Conservation (phyloP, 2,888 invertebrate genomes). For the Drosophila mulleri region DNA sequence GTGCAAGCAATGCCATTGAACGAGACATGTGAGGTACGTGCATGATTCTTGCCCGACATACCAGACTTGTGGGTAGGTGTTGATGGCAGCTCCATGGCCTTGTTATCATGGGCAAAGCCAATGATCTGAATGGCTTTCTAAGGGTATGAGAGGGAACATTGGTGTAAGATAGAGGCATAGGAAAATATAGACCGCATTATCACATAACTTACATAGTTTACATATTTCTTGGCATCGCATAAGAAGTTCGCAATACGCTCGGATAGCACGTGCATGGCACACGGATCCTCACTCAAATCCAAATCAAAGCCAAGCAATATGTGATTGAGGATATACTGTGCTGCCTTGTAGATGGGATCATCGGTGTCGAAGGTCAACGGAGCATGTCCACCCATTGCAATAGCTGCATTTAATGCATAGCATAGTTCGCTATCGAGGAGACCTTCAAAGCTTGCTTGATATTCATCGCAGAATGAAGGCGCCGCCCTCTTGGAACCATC, state of each 20-base stretch:
- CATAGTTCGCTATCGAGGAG: slow-evolving; percentile 76
- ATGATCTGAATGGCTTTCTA: slow-evolving; percentile 82
- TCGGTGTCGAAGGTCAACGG: slow-evolving; percentile 63
- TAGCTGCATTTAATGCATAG: slow-evolving; percentile 78
- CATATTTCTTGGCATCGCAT: slow-evolving; percentile 78
- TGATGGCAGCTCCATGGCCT: slow-evolving; percentile 47
- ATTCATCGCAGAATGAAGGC: slow-evolving; percentile 60
- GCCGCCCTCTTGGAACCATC: background rate
- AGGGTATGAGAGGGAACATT: background rate
- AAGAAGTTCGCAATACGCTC: slow-evolving; percentile 73
- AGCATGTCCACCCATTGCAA: slow-evolving; percentile 69
- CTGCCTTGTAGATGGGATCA: slow-evolving; percentile 82
- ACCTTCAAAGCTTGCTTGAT: slow-evolving; percentile 68
- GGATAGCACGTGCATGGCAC: slow-evolving; percentile 54
- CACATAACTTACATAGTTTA: slow-evolving; percentile 71
- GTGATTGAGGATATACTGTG: slow-evolving; percentile 81
- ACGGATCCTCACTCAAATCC: slow-evolving; percentile 77
- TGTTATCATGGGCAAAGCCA: slow-evolving; percentile 58
- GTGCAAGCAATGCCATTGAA: slow-evolving; percentile 75
- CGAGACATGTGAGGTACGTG: slow-evolving; percentile 74
- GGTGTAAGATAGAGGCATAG: background rate
- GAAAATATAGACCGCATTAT: background rate
- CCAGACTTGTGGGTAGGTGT: slow-evolving; percentile 1
- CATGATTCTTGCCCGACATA: slow-evolving; percentile 22
- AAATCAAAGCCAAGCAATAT: slow-evolving; percentile 75